Conservation (phyloP, 2,113 vertebrate genomes). For the Protobothrops mucrosquamatus region DNA sequence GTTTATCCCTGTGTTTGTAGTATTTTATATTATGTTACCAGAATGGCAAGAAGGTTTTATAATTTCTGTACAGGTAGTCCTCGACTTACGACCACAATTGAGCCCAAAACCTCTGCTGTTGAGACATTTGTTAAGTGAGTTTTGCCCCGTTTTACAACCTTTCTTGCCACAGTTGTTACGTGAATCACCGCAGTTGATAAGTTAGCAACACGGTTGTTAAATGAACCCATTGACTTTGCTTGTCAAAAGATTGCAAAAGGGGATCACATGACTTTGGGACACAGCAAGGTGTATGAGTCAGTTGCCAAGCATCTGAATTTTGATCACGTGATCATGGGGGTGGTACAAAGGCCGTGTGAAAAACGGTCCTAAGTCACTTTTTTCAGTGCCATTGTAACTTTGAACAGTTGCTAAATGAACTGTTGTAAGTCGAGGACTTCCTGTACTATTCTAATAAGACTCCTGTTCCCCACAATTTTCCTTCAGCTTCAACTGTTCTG, state of each 20-base stretch:
- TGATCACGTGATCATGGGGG: background rate
- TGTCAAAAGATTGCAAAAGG: background rate
- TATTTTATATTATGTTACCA: background rate
- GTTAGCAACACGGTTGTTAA: background rate
- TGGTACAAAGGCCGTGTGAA: background rate
- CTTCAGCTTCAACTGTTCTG: accelerated
- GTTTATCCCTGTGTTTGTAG: background rate
- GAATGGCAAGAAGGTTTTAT: too few relatives aligned
- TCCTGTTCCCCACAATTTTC: background rate
- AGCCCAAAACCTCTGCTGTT: background rate
- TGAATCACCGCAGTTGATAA: too few relatives aligned
- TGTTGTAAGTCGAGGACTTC: background rate
- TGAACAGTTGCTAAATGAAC: background rate
- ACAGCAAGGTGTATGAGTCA: background rate
- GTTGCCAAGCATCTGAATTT: background rate
- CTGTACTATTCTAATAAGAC: background rate
- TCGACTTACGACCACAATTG: background rate
- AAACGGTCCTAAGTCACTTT: background rate
- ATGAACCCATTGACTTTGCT: background rate
- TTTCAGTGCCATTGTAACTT: background rate
- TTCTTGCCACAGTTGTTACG: background rate
- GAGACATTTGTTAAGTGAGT: background rate
- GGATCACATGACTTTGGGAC: background rate
- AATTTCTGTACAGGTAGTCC: background rate
- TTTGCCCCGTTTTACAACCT: background rate